These are phyloP conservation scores for Sthenelais limicola DNA, from an alignment of 2,888 invertebrate genomes.

Conservation along the genomic window DNA sequence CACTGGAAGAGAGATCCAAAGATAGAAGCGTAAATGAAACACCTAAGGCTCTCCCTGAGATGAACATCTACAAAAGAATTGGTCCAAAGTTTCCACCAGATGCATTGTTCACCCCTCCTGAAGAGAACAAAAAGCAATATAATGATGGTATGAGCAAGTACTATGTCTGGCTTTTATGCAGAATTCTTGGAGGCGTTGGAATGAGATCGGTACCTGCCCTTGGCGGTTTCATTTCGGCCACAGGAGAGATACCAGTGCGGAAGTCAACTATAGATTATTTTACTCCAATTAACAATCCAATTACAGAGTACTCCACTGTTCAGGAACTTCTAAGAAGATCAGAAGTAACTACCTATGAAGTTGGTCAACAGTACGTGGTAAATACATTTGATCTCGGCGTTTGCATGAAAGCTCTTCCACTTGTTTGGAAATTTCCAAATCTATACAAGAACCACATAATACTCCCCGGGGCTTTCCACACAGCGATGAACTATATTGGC, in stretches of 20 bases:
- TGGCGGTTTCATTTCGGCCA: constrained; percentile 41
- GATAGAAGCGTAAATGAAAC: background rate
- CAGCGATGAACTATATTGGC: constrained; percentile 44
- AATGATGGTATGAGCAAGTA: background rate
- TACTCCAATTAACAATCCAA: constrained; percentile 45
- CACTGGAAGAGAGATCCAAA: background rate
- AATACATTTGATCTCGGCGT: constrained; percentile 42
- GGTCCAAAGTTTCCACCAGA: constrained; percentile 21
- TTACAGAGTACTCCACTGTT: constrained; percentile 39
- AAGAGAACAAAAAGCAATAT: background rate
- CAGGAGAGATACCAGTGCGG: constrained; percentile 29
- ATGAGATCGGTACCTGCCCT: constrained; percentile 39
- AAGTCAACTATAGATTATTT: constrained; percentile 45
- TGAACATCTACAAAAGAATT: background rate
- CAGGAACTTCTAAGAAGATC: constrained; percentile 43
- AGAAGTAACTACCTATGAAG: constrained; percentile 40
- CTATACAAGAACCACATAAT: constrained; percentile 36
- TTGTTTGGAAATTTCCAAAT: constrained; percentile 41
- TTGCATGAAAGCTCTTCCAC: constrained; percentile 43
- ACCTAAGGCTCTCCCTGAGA: background rate
- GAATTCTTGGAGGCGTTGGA: constrained; percentile 36
- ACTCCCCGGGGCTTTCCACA: constrained; percentile 41
- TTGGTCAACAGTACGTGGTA: constrained; percentile 40
- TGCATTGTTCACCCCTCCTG: background rate
- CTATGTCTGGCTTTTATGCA: background rate